A percentile compares a stretch with the other conserved stretches of the same genome.
Conservation (phyloP, 2,797 vertebrate genomes). For the Takifugu rubripes region DNA sequence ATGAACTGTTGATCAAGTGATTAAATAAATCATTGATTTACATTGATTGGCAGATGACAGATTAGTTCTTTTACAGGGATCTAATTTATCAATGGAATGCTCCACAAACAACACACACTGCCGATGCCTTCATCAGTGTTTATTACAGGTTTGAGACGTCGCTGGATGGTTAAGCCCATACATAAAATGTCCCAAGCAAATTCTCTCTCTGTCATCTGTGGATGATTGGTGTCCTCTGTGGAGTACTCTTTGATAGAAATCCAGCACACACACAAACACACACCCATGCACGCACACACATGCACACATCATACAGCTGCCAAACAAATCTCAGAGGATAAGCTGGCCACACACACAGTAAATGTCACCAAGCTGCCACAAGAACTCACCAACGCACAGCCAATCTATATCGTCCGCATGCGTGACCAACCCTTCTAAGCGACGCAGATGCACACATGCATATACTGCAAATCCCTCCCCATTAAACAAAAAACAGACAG, state of each 20-base stretch:
- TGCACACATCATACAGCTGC: slow-evolving; percentile 50
- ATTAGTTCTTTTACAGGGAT: slow-evolving; percentile 17
- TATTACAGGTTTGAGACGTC: slow-evolving; percentile 18
- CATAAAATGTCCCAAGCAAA: slow-evolving; percentile 33
- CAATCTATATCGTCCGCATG: slow-evolving; percentile 34
- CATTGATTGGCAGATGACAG: slow-evolving; percentile 37
- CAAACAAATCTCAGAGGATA: slow-evolving; percentile 54
- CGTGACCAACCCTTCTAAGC: slow-evolving; percentile 25
- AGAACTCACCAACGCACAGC: slow-evolving; percentile 27
- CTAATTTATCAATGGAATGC: slow-evolving; percentile 54
- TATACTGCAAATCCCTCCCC: slow-evolving; percentile 7
- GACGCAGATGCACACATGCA: slow-evolving; percentile 11
- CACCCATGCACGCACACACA: slow-evolving; percentile 24
- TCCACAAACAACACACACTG: slow-evolving; percentile 13
- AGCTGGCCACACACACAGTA: slow-evolving; percentile 52
- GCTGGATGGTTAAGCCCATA: slow-evolving; percentile 16
- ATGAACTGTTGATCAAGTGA: slow-evolving; percentile 51
- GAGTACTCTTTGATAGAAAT: slow-evolving; percentile 24
- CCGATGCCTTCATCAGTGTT: slow-evolving; percentile 34
- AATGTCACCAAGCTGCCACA: slow-evolving; percentile 46
- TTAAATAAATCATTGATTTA: slow-evolving; percentile 61
- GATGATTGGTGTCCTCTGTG: slow-evolving; percentile 49
- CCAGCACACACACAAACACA: slow-evolving; percentile 23
- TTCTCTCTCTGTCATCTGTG: slow-evolving; percentile 25
- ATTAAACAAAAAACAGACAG: slow-evolving; percentile 22